phyloP scores from a whole-genome alignment of 1,140 invertebrate species.

The Zaprionus taronus region DNA sequence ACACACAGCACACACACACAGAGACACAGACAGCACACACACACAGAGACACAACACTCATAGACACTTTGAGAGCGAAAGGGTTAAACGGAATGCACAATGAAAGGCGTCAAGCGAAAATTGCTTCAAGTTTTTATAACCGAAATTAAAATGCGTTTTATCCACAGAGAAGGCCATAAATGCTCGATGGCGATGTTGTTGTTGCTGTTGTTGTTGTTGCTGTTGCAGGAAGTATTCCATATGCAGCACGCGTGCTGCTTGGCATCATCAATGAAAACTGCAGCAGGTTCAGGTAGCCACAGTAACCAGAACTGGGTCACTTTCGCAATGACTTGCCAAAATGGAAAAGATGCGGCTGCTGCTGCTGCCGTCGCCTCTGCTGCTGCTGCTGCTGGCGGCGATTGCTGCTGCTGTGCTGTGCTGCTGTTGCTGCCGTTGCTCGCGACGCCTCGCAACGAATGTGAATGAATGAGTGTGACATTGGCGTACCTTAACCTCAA shows the following conservation, averaged over 20 bases:
- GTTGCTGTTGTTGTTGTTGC: constrained; percentile 8
- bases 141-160: constrained; percentile 79
- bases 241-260: constrained; percentile 62
- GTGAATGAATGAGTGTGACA: constrained; percentile 83
- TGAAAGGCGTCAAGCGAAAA: constrained; percentile 69
- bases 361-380: constrained; percentile 23
- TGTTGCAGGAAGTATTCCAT: constrained; percentile 62
- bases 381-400: constrained; percentile 24
- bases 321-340: constrained; percentile 81
- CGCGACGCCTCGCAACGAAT: constrained; percentile 76
- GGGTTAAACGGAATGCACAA: constrained; percentile 73
- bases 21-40: not conserved
- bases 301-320: constrained; percentile 71
- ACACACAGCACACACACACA: constrained; percentile 5
- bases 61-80: constrained; percentile 62
- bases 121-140: constrained; percentile 66
- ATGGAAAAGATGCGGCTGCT: constrained; percentile 54
- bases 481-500: constrained; percentile 83
- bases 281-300: constrained; percentile 53
- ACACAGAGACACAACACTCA: not conserved
- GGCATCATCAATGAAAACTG: constrained; percentile 71
- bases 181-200: constrained; percentile 11
- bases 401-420: constrained; percentile 39
- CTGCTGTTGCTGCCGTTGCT: constrained; percentile 68
- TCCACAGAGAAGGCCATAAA: constrained; percentile 66